Conservation (phyloP, 2,888 invertebrate species). For the Philereme transversata region DNA sequence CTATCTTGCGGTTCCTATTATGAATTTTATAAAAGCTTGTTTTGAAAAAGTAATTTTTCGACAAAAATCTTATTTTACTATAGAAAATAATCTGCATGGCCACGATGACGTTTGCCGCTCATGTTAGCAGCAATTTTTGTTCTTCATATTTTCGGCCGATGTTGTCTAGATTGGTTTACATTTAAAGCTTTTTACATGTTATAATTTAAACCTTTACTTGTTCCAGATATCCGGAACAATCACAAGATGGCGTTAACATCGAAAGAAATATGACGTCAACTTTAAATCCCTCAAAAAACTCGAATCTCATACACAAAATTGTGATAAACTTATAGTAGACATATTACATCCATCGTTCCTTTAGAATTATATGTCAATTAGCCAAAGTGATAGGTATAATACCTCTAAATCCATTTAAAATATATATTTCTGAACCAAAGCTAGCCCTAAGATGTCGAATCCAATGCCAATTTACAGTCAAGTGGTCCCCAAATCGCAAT, state of each 20-base stretch:
- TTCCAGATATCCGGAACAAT: constrained; percentile 41
- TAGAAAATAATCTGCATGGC: too few relatives aligned
- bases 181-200: too few relatives aligned
- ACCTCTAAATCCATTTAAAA: constrained; percentile 35
- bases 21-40: too few relatives aligned
- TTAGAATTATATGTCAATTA: constrained; percentile 70
- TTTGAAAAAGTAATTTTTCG: too few relatives aligned
- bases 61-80: too few relatives aligned
- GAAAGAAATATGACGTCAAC: constrained; percentile 19
- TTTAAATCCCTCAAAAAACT: constrained; percentile 10
- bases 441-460: constrained; percentile 73
- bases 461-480: constrained; percentile 81
- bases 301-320: constrained; percentile 34
- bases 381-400: constrained; percentile 60
- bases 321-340: constrained; percentile 49
- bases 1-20: too few relatives aligned
- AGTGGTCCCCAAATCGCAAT: constrained; percentile 76
- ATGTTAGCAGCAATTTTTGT: background rate
- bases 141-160: background rate
- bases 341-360: constrained; percentile 61
- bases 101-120: too few relatives aligned
- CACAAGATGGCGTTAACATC: constrained; percentile 35
- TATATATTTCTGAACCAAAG: constrained; percentile 69
- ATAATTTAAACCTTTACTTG: constrained; percentile 25
- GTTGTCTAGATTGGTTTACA: constrained; percentile 5